phyloP scores from a whole-genome alignment of 2,113 vertebrate species.

The Edolisoma coerulescens region DNA sequence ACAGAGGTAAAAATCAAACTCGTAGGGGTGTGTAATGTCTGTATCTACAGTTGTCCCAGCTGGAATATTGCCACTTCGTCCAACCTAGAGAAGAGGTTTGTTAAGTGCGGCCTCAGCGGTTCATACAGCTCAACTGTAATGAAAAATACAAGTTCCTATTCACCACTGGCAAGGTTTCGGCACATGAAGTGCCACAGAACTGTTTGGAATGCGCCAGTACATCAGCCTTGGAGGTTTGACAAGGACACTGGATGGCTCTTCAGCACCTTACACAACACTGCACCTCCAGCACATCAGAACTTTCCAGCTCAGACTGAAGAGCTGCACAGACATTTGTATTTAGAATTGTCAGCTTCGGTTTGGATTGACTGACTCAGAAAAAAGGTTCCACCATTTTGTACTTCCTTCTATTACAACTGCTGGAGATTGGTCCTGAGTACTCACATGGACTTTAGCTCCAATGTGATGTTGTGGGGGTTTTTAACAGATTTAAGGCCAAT shows the following conservation, averaged over 20 bases:
- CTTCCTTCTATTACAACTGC: neutral
- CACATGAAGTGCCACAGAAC: neutral
- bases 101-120: neutral
- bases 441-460: neutral
- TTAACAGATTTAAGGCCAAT: neutral
- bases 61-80: slow-evolving; percentile 98
- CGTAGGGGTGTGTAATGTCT: slow-evolving; percentile 96
- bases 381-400: neutral
- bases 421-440: neutral
- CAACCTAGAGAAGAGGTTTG: slow-evolving; percentile 76
- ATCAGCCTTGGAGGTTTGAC: neutral
- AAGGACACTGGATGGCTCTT: neutral
- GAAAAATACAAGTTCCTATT: neutral
- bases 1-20: slow-evolving; percentile 99
- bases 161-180: neutral
- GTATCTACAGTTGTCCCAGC: slow-evolving; percentile 98
- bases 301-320: neutral
- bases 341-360: neutral
- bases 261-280: neutral
- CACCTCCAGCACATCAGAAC: neutral
- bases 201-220: neutral
- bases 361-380: neutral
- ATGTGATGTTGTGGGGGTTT: neutral
- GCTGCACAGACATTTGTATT: neutral
- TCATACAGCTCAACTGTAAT: neutral